Base-by-base conservation (phyloP, 2,113 vertebrate genomes). In the Leucoraja erinaceus region DNA sequence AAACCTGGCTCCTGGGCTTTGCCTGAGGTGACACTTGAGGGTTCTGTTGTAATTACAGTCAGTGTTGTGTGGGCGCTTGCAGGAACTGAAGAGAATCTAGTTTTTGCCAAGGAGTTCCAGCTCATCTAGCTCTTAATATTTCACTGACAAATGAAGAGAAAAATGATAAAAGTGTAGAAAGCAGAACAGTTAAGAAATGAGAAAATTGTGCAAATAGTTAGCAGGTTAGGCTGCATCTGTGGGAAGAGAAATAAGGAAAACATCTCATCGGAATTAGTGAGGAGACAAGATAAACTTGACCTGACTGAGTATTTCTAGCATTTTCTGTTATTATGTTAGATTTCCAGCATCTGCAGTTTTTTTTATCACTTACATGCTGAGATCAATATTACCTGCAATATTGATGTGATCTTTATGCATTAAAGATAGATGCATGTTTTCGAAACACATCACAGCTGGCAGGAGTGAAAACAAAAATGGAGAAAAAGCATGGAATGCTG, bases 91-190 rank as follows among this genome's bases (percentile, higher is more conserved):
- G 38, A 56, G 78, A 56, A 83, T 59, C 59, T 25, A 59, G 47
- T 59, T 11, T 47, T 11, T 83, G 47, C 8, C 22, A 56, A 81
- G 47, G 14, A 9, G 6, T 83, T 83, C 56, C 79, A 83, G 20
- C 79, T 83, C 79, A 59, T 83, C 79, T 25, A 83, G 22, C 9
- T 79, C 77, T 78, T 81, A 56, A 81, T 81, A 18, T 81, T 56
- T 18, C 20, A 54, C 6, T 56, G 20, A 22, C 38, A 81, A 2
- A 54, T 8, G 18, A 20, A 22, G 78, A 25, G 47, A 81, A 20
- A 8, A 9, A 10, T 81, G 78, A 10, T 22, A 81, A 9, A 25
- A 22, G 25, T 56, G 78, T 7, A 81, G 47, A 22, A 81, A 38
- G 47, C 20, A 81, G 16, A 56, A 38, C 47, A 9, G 7, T 81